Evolutionary conservation across 2,888 invertebrate genomes (phyloP), one percentile per base, ranked within the genome.

Genomic region (Agriopis leucophaearia): DNA sequence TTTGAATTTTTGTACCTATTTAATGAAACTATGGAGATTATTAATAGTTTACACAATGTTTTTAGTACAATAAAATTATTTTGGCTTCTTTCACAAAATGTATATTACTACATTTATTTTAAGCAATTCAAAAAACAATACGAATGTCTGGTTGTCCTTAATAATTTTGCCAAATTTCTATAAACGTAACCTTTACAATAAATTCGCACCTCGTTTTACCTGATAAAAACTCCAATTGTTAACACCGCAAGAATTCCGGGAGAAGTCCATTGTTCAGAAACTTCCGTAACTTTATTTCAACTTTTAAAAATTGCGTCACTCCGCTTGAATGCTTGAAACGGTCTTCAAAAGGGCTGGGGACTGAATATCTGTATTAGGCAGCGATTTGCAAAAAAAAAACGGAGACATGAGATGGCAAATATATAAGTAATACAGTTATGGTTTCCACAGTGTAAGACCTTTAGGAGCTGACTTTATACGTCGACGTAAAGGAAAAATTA

Each of bases 201-300:
- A 59, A 56, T 40, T 57, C 8, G 50, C 63, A 56, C 15, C 35
- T 35, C 57, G 40, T 61, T 62, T 59, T 55, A 47, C 55, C 57
- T 69, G 69, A 70, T 71, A 70, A 72, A 71, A 74, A 64, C 52
- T 70, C 67, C 52, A 60, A 64, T 63, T 67, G 70, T 69, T 64
- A 60, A 71, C 64, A 71, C 55, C 66, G 52, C 55, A 63, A 68
- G 59, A 40, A 64, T 45, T 64, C 54, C 58, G 55, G 40, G 63
- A 66, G 56, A 44, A 27, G 59, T 54, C 71, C 72, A 71, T 73
- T 73, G 69, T 73, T 58, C 54, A 10, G 38, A 27, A 68, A 61
- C 52, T 71, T 61, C 60, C 44, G 56, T 57, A 67, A 70, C 65
- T 73, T 73, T 59, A 59, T 66, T 73, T 69, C 66, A 66, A 70